Base-by-base conservation (phyloP, 2,888 invertebrate species). In the Drosophila imparisetae region DNA sequence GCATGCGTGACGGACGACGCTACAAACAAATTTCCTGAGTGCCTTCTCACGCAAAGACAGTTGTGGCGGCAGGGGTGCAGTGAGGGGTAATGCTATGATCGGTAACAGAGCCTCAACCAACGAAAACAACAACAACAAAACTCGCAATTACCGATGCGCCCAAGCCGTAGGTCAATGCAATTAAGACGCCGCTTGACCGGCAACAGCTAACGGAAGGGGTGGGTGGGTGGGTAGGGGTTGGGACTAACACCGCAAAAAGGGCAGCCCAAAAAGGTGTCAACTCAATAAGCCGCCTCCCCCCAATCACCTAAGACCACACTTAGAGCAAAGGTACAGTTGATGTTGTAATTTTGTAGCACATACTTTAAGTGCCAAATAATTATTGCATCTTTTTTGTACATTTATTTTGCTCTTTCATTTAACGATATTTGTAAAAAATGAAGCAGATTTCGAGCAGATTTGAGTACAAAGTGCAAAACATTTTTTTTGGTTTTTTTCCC, bases 1-100 rank as follows among this genome's bases (percentile, higher is more conserved):
- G 90, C 90, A 91, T 90, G 90, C 91, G 90, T 90, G 91, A 90
- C 85, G 87, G 90, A 89, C 83, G 86, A 80, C 77, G 90, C 77
- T 75, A 75, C 74, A 82, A 83, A 78, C 80, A 89, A 89, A 89
- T 86, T 85, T 83, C 87, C 87, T 87, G 89, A 83, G 85, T 85
- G 69, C 70, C 69, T 71, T 69, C 58, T 72, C 70, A 75, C 72
- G 71, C 61, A 69, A 64, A 63, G 38, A 58, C 45, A 52, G 11
- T 13, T 64, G 54, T 34, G 6, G n/a, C 32, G 45, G n/a, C 34
- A 52, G 32, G 15, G 11, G n/a, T 24, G 27, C 30, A 40, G 30
- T 8, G 42, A 32, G 4, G 36, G 48, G 27, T 61, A 55, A 62
- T 58, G 75, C 71, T 80, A 81, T 66, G 80, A 82, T 85, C 82